A percentile compares a stretch with the other conserved stretches of the same genome.
These are phyloP conservation scores for Trissolcus brochymenae DNA, from an alignment of 2,888 invertebrate genomes.

Conservation along the genomic window DNA sequence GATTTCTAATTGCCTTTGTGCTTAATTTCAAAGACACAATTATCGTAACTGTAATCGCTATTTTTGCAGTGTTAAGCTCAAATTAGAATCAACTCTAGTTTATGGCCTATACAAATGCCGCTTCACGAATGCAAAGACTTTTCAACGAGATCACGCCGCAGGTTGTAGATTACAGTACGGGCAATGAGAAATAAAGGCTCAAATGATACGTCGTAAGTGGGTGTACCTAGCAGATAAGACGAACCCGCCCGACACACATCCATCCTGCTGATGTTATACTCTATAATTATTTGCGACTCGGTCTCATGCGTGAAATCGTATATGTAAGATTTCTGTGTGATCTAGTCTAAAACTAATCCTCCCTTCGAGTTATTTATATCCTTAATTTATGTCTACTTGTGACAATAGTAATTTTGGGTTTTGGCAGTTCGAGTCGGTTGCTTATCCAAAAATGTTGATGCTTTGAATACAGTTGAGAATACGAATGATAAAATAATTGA, in stretches of 20 bases:
- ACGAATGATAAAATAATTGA: too few species aligned
- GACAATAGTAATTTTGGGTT: too few species aligned
- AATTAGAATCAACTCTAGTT: slow-evolving; percentile 19
- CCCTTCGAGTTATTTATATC: slow-evolving; percentile 21
- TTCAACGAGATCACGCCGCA: slow-evolving; percentile 14
- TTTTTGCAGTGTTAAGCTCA: slow-evolving; percentile 5
- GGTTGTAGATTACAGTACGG: slow-evolving; percentile 20
- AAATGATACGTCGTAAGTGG: slow-evolving; percentile 64
- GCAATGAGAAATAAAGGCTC: slow-evolving; percentile 55
- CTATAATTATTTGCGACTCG: slow-evolving; percentile 71
- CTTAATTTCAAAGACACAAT: slow-evolving; percentile 26
- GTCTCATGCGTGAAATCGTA: neutral
- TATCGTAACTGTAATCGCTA: slow-evolving; percentile 2
- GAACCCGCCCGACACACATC: slow-evolving; percentile 69
- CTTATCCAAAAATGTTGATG: too few species aligned
- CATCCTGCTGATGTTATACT: slow-evolving; percentile 62
- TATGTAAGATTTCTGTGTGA: neutral
- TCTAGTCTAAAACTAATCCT: slow-evolving; percentile 48
- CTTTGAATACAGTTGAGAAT: too few species aligned
- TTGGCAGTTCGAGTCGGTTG: too few species aligned
- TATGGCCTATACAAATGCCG: slow-evolving; percentile 9
- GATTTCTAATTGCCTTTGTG: slow-evolving; percentile 44
- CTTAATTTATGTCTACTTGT: neutral
- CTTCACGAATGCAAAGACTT: neutral
- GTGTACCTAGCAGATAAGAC: slow-evolving; percentile 62